Conservation (phyloP, 92 coral and sea anemone genomes). For the Palythoa heliodiscus region DNA sequence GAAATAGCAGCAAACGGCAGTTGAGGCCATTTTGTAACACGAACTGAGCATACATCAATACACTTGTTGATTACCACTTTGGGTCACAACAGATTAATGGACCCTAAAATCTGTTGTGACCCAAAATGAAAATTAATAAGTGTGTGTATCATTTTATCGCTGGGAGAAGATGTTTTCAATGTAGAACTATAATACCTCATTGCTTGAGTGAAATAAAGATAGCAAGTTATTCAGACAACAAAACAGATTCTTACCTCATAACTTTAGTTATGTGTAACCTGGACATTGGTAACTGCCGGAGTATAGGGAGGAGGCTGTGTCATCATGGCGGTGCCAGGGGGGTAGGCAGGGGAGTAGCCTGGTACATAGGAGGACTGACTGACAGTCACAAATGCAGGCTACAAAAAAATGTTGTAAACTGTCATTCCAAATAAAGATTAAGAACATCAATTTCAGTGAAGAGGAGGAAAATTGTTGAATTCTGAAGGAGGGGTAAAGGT, state of each 20-base stretch:
- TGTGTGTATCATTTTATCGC: no score
- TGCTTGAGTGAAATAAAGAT: no score
- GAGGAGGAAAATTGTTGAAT: background rate
- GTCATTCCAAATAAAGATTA: background rate
- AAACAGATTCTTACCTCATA: background rate
- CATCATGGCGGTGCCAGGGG: constrained; percentile 10
- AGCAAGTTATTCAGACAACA: background rate
- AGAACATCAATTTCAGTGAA: background rate
- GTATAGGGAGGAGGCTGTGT: constrained; percentile 26
- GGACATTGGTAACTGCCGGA: background rate
- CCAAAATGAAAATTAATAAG: no score
- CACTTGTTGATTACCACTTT: no score
- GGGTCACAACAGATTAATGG: no score
- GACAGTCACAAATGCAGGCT: constrained; percentile 32
- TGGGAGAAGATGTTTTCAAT: no score
- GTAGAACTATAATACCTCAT: no score
- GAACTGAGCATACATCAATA: no score
- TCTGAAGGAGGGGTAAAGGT: background rate
- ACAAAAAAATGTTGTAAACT: background rate
- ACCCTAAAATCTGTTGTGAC: no score
- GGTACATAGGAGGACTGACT: background rate
- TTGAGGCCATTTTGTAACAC: no score
- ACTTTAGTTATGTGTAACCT: background rate
- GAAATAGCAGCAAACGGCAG: no score
- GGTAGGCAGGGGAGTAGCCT: constrained; percentile 10